Evolutionary conservation across 1,140 invertebrate species (phyloP), one percentile per base, ranked within the genome.

Genomic region (Steinernema feltiae): DNA sequence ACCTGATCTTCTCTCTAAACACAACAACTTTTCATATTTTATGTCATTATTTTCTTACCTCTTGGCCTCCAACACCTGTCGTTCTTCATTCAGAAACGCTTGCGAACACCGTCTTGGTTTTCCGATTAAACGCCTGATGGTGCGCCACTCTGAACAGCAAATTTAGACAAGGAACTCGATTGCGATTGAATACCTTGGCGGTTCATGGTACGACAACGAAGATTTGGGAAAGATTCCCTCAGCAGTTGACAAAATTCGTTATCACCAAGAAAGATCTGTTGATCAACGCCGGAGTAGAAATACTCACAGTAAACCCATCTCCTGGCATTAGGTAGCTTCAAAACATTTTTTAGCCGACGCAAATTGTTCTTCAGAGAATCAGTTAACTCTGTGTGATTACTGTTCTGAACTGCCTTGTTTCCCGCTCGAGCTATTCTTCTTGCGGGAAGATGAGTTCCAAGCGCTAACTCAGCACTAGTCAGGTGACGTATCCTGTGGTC

Each of bases 221-320:
- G 87, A 83, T 93, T 92, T 2, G 96, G 95, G 89, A 97, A 97
- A 1, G 93, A 92, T 87, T 98, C 95, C 86, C 92, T 92, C n/a
- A 99, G 87, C 85, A 94, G 97, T 63, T 94, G 92, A 88, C 92
- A 92, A 86, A 98, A 98, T 88, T 98, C 96, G 88, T 98, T 97
- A 82, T 97, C 94, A 70, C 93, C 94, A 80, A 93, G 91, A 88
- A 98, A 97, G 12, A 99, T 88, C 69, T 93, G 92, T 84, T 93
- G 93, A 82, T 29, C 87, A 77, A 82, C 71, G 77, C 30, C 97
- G 81, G 95, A 97, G 87, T 98, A 98, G 88, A 99, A 99, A 92
- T 94, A 98, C 87, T 99, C 97, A 88, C 95, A 97, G 86, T 94
- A 97, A 0, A 98, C 94, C 94, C 95, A 99, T 89, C 95, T 96